A percentile compares a stretch with the other conserved stretches of the same genome.
These are phyloP conservation scores for Stenurella melanura DNA, from an alignment of 2,888 invertebrate species.

Conservation along the genomic window DNA sequence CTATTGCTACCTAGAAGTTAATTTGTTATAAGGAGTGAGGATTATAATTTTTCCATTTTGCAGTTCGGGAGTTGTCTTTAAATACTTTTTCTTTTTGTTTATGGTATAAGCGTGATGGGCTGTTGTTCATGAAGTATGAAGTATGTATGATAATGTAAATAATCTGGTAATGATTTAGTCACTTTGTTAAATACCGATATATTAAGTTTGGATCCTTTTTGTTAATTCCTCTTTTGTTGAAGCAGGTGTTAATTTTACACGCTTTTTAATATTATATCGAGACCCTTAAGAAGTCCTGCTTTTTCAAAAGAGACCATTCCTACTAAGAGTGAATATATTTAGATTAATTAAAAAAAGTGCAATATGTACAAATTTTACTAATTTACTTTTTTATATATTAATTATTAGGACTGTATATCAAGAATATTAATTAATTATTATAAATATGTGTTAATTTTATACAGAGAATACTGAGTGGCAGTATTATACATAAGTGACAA, in stretches of 20 bases:
- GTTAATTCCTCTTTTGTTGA: conserved; percentile 62
- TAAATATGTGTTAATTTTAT: conserved; percentile 71
- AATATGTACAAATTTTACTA: conserved; percentile 84
- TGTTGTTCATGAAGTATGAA: conserved; percentile 49
- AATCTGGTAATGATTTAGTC: conserved; percentile 57
- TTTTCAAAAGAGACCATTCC: conserved; percentile 65
- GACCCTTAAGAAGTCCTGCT: conserved; percentile 54
- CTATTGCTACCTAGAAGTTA: too few relatives aligned
- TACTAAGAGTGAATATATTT: conserved; percentile 67
- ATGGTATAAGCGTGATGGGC: conserved; percentile 43
- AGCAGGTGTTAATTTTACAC: conserved; percentile 52
- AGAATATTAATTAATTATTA: conserved; percentile 69
- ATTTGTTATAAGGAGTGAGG: too few relatives aligned
- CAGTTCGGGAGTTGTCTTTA: too few relatives aligned
- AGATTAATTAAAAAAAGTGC: conserved; percentile 76
- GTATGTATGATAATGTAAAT: conserved; percentile 63
- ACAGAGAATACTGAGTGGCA: conserved; percentile 73
- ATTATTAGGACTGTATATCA: conserved; percentile 72
- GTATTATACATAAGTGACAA: conserved; percentile 66
- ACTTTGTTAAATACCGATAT: conserved; percentile 53
- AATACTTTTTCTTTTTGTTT: neutral
- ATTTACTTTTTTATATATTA: conserved; percentile 72
- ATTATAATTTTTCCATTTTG: too few relatives aligned
- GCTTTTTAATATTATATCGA: conserved; percentile 41
- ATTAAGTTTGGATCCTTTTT: conserved; percentile 54